phyloP scores from a whole-genome alignment of 2,888 invertebrate genomes.

The Crocallis elinguaria region DNA sequence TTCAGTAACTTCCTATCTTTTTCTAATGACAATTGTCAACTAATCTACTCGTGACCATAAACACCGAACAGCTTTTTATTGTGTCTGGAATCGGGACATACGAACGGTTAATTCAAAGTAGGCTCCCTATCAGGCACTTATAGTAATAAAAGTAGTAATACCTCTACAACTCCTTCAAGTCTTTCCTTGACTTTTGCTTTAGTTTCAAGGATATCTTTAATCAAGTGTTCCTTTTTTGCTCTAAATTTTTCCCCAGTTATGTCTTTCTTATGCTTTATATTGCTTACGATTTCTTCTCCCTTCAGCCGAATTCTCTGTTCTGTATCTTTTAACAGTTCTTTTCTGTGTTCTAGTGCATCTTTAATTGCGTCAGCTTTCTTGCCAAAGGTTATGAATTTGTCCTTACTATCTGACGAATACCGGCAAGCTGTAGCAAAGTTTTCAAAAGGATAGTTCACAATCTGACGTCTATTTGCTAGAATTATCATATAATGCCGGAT shows the following conservation, averaged over 20 bases:
- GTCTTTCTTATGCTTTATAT: slow-evolving; percentile 74
- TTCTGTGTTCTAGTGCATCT: slow-evolving; percentile 86
- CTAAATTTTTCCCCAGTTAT: slow-evolving; percentile 75
- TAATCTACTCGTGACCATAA: too few relatives aligned
- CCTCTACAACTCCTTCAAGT: slow-evolving; percentile 91
- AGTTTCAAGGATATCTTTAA: slow-evolving; percentile 89
- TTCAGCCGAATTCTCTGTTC: slow-evolving; percentile 79
- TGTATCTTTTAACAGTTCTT: slow-evolving; percentile 85
- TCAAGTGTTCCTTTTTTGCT: slow-evolving; percentile 86
- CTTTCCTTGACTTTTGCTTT: slow-evolving; percentile 89
- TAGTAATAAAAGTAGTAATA: slow-evolving; percentile 42
- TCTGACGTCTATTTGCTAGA: slow-evolving; percentile 43
- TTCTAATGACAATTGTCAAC: too few relatives aligned
- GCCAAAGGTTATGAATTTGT: slow-evolving; percentile 67
- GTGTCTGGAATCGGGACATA: too few relatives aligned
- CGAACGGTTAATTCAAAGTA: background rate
- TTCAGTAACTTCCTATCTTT: too few relatives aligned
- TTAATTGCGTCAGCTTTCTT: slow-evolving; percentile 81
- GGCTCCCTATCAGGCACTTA: background rate
- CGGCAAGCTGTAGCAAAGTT: slow-evolving; percentile 53
- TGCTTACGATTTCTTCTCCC: slow-evolving; percentile 73
- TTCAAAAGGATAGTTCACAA: slow-evolving; percentile 45
- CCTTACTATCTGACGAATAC: slow-evolving; percentile 70
- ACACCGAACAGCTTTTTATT: too few relatives aligned
- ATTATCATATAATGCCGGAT: slow-evolving; percentile 46